Conservation (phyloP, 2,113 vertebrate genomes). For the Macaca nemestrina region DNA sequence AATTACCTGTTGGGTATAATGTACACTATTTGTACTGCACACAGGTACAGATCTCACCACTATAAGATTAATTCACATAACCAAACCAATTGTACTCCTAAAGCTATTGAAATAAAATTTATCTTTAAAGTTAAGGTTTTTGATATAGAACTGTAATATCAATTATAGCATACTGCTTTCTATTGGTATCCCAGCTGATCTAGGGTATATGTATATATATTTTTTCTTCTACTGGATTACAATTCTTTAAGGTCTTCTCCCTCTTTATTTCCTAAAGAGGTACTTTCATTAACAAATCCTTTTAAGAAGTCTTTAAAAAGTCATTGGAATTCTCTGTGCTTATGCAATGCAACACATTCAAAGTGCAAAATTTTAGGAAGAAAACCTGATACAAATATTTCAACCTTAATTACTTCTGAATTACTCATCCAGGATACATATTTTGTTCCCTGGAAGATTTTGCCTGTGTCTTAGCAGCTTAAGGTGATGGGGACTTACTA, state of each 20-base stretch:
- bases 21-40: too few species aligned
- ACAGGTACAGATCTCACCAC: too few species aligned
- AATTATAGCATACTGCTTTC: not conserved
- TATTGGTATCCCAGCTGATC: not conserved
- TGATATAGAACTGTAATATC: not conserved
- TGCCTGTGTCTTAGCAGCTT: not conserved
- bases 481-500: not conserved
- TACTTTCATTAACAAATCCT: not conserved
- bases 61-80: too few species aligned
- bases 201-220: too few species aligned
- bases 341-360: not conserved
- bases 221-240: not conserved
- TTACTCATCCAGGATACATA: not conserved
- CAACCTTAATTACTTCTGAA: not conserved
- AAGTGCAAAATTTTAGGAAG: not conserved
- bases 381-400: not conserved
- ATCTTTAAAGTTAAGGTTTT: too few species aligned
- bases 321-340: not conserved
- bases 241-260: not conserved
- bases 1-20: too few species aligned
- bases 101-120: too few species aligned
- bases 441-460: not conserved
- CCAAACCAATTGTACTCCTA: too few species aligned
- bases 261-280: not conserved
- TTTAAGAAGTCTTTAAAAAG: not conserved